These are phyloP conservation scores for Antechinus stuartii DNA, from an alignment of 2,113 vertebrate species.

Conservation along the genomic window DNA sequence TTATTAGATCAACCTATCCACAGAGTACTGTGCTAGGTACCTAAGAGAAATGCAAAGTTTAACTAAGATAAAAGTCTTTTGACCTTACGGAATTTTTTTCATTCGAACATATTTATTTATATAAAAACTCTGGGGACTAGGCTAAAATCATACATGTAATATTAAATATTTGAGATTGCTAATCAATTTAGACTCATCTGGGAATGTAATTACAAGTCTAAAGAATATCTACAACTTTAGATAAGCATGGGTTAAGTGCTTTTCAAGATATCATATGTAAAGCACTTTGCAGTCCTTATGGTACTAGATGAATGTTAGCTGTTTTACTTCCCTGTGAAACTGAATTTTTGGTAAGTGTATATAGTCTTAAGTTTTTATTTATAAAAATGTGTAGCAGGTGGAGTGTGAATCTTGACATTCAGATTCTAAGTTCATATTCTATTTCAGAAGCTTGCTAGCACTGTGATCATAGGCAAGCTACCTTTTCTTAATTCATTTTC, in stretches of 20 bases:
- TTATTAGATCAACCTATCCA: neutral
- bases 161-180: neutral
- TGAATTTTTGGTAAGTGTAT: neutral
- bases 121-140: neutral
- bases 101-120: neutral
- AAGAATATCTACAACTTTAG: neutral
- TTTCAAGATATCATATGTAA: neutral
- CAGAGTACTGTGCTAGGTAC: neutral
- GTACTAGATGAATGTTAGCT: neutral
- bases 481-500: neutral
- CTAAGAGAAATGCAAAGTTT: neutral
- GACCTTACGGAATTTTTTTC: neutral
- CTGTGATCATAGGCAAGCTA: neutral
- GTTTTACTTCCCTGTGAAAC: neutral
- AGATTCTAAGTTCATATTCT: neutral
- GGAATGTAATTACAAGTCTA: neutral
- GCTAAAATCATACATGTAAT: constrained; percentile 21
- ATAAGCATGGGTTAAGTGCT: neutral
- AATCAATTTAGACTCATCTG: neutral
- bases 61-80: neutral
- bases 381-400: neutral
- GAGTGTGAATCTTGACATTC: neutral
- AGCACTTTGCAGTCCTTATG: neutral
- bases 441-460: neutral
- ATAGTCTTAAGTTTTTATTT: neutral